A percentile compares a stretch with the other conserved stretches of the same genome.
phyloP scores from a whole-genome alignment of 2,797 vertebrate species.

The Fundulus diaphanus region DNA sequence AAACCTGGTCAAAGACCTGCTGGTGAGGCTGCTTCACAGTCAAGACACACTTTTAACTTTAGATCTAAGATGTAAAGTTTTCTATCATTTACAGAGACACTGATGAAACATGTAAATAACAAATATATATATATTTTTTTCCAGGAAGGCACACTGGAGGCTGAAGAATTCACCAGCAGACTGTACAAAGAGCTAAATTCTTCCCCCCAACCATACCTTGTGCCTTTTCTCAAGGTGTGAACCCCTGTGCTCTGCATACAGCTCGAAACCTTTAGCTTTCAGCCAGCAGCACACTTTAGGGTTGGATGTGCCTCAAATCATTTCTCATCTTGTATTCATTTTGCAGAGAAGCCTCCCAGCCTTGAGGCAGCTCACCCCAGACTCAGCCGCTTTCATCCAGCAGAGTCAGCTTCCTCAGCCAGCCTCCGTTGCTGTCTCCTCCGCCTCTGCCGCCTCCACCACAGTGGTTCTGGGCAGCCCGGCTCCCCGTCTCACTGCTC shows the following conservation, averaged over 20 bases:
- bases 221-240: slow-evolving; percentile 98
- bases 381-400: slow-evolving; percentile 96
- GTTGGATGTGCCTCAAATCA: neutral
- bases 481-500: slow-evolving; percentile 72
- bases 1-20: slow-evolving; percentile 92
- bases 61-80: neutral
- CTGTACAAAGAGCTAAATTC: slow-evolving; percentile 97
- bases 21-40: slow-evolving; percentile 83
- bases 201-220: slow-evolving; percentile 97
- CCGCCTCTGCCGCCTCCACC: slow-evolving; percentile 57
- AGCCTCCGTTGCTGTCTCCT: slow-evolving; percentile 51
- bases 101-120: neutral
- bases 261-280: neutral
- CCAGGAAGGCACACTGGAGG: slow-evolving; percentile 95
- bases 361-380: slow-evolving; percentile 95
- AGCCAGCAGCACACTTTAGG: neutral
- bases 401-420: slow-evolving; percentile 91
- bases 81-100: neutral
- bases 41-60: neutral
- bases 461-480: slow-evolving; percentile 86
- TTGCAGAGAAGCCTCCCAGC: slow-evolving; percentile 96
- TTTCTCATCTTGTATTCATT: slow-evolving; percentile 10
- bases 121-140: too few species aligned
- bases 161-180: slow-evolving; percentile 97
- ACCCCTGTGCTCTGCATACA: neutral